Evolutionary conservation across 2,888 invertebrate species (phyloP).

Genomic region (Ophion ellenae): DNA sequence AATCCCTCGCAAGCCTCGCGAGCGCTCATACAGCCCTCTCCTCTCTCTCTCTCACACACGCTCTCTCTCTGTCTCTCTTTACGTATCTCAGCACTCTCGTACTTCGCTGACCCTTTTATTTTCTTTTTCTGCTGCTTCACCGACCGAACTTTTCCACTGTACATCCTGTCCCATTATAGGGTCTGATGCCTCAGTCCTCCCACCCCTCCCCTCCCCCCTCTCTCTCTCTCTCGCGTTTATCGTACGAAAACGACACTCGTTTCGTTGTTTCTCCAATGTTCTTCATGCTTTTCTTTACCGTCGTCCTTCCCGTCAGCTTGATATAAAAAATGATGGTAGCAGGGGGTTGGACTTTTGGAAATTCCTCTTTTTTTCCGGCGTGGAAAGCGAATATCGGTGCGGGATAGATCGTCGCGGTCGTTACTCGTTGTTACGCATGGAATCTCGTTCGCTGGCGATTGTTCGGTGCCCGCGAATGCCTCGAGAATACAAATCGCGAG

Average conservation of each 20-base stretch:
- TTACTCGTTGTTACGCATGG: conserved; percentile 5
- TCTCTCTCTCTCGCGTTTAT: too few species aligned
- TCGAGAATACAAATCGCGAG: conserved; percentile 22
- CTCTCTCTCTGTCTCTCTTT: conserved; percentile 7
- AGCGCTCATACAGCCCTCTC: background rate
- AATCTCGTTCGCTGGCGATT: conserved; percentile 10
- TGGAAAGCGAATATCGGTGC: too few species aligned
- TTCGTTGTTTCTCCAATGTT: background rate
- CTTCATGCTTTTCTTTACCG: background rate
- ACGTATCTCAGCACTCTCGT: conserved; percentile 48
- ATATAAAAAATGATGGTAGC: background rate
- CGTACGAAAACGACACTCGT: too few species aligned
- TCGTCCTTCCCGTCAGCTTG: too few species aligned
- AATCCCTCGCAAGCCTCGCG: conserved; percentile 32
- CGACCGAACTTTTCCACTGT: conserved; percentile 12
- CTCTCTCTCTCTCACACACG: background rate
- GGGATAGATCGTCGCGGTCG: too few species aligned
- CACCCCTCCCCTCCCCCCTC: too few species aligned
- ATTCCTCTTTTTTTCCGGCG: too few species aligned
- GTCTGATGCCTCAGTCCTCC: too few species aligned
- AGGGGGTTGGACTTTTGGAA: too few species aligned
- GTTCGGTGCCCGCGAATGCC: background rate
- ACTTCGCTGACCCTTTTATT: conserved; percentile 35
- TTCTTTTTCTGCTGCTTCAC: background rate
- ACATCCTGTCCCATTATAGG: background rate